Base-by-base conservation (phyloP, 30 jellyfish, hydroid and myxozoan genomes). In the Pseudorhiza aurosa region DNA sequence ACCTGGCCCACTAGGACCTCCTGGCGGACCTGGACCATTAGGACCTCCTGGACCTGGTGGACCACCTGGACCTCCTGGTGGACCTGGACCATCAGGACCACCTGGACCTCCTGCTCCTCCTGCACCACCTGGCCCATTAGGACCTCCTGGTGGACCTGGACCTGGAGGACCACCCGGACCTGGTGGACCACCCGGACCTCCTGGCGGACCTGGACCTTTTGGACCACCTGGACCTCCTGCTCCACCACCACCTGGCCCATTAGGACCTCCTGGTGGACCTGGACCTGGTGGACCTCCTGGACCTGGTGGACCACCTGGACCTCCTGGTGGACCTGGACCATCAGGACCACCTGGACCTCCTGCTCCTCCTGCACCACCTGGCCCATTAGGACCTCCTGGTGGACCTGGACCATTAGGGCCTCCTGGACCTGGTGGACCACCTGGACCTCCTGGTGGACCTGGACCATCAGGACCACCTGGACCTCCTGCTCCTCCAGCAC, bases 31-130 rank as follows among this genome's bases (percentile, higher is more conserved):
- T 43, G 96, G 95, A 84, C 87, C 95, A 12, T 22, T 27, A 10
- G 95, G 95, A 46, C 91, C 91, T 6, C 76, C 80, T 57, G 96
- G 97, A 60, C 95, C 89, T 28, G 64, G 65, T 17, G 98, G 97
- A 22, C 81, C 81, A 33, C 81, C 90, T 53, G 98, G 97, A 36
- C 95, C 89, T n/a, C 77, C 77, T 0, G 98, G 98, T 2, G 85
- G 85, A 0, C 95, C 89, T 29, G 98, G 98, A 60, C 96, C 96
- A 14, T 87, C 95, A 17, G 98, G 98, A 35, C 93, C 93, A 19
- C 98, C 98, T 29, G 98, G 98, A 68, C 89, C 89, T 31, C 94
- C 97, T n/a, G 97, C 97, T 14, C 97, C 97, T 1, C 97, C 97
- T 15, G 94, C 96, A 69, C 97, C 96, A 72, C 96, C 97, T 19